Conservation (phyloP, 2,113 vertebrate genomes). For the Dendrocopos noguchii region DNA sequence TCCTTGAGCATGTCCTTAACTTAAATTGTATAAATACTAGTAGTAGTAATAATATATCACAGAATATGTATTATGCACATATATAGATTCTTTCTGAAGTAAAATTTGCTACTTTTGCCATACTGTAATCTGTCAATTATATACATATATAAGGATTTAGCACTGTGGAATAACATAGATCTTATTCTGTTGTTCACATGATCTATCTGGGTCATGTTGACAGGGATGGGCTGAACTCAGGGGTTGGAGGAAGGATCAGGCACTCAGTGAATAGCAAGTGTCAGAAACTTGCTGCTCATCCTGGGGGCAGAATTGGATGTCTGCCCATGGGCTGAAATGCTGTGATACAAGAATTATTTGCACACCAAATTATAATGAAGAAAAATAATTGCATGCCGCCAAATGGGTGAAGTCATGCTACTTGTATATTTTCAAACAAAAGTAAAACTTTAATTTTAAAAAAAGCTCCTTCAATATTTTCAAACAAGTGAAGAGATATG, state of each 20-base stretch:
- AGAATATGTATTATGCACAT: not conserved
- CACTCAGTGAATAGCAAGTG: not conserved
- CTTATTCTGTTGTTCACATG: not conserved
- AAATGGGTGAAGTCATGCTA: fast-evolving
- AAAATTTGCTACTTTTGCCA: not conserved
- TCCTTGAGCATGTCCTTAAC: not conserved
- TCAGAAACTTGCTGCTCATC: not conserved
- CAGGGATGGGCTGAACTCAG: not conserved
- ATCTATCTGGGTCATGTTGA: not conserved
- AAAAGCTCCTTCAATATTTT: not conserved
- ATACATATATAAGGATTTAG: too few relatives aligned
- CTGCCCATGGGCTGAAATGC: not conserved
- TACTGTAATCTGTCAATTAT: not conserved
- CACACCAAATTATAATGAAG: not conserved
- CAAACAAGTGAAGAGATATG: not conserved
- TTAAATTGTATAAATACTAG: not conserved
- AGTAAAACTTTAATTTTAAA: not conserved
- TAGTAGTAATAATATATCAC: not conserved
- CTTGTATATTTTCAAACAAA: not conserved
- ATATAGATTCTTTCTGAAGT: not conserved
- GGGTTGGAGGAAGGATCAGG: fast-evolving
- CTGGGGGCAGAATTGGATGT: not conserved
- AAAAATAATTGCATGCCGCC: not conserved
- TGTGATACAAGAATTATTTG: not conserved
- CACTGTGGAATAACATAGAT: not conserved